Conservation (phyloP, 2,113 vertebrate species). For the Sebastes schlegelii region DNA sequence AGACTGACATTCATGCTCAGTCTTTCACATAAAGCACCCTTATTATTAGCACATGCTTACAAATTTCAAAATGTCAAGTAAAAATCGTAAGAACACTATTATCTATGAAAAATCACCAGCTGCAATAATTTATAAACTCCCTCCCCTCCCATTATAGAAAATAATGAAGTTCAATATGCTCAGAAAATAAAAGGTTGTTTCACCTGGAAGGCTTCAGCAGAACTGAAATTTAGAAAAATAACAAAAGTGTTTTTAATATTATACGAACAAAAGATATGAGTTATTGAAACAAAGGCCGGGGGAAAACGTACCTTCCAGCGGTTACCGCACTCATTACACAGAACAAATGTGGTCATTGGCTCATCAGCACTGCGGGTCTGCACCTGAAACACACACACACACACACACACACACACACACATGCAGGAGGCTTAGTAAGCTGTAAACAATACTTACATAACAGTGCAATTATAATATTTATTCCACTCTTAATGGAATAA, state of each 20-base stretch:
- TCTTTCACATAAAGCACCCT: constrained; percentile 31
- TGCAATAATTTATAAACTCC: constrained; percentile 57
- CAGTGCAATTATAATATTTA: background rate
- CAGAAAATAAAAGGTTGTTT: constrained; percentile 4
- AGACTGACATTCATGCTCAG: constrained; percentile 47
- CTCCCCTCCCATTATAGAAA: constrained; percentile 49
- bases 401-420: constrained; percentile 18
- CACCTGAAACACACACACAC: constrained; percentile 83
- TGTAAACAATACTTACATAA: background rate
- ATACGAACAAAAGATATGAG: background rate
- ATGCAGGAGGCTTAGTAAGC: background rate
- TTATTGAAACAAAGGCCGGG: background rate
- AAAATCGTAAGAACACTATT: constrained; percentile 63
- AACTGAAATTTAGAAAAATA: constrained; percentile 76
- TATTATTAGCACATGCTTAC: constrained; percentile 61
- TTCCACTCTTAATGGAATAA: background rate
- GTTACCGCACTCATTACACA: constrained; percentile 98
- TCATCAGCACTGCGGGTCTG: constrained; percentile 98
- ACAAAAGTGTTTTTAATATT: background rate
- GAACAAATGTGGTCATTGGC: constrained; percentile 98
- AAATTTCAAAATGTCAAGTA: constrained; percentile 72
- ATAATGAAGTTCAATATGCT: constrained; percentile 41
- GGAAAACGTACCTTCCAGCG: constrained; percentile 94
- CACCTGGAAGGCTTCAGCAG: constrained; percentile 77
- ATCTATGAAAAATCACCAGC: constrained; percentile 52